Percentiles rank a stretch among this genome's conserved stretches.
Evolutionary conservation across 2,888 invertebrate genomes (phyloP).

Genomic region (Automeris io): DNA sequence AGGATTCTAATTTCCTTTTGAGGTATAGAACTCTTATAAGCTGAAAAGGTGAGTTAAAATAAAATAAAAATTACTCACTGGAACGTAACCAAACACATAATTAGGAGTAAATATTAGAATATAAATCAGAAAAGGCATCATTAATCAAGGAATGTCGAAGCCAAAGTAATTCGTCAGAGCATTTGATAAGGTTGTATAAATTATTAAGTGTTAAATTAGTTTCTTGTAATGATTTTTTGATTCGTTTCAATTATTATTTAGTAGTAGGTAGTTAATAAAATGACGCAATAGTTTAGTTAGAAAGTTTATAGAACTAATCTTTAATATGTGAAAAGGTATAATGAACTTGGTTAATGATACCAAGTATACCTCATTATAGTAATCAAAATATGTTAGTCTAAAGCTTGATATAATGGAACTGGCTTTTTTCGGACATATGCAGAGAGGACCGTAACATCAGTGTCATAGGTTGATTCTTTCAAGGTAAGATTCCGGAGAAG

Average conservation of each 20-base stretch:
- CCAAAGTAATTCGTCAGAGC: neutral
- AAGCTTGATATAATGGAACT: no score
- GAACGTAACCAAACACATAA: neutral
- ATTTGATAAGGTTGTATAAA: neutral
- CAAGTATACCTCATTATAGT: no score
- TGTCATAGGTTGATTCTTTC: no score
- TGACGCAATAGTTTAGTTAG: neutral
- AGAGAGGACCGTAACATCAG: no score
- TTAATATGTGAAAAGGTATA: neutral
- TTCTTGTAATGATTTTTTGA: conserved; percentile 10
- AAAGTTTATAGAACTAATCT: neutral
- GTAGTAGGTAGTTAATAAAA: neutral
- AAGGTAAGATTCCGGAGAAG: no score
- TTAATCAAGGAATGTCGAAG: neutral
- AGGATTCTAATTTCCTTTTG: no score
- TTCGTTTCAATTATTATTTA: conserved; percentile 11
- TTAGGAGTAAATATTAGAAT: neutral
- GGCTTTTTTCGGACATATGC: no score
- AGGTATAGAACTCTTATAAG: no score
- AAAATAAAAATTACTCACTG: neutral
- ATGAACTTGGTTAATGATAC: neutral
- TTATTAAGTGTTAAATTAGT: conserved; percentile 5
- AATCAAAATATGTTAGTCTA: no score
- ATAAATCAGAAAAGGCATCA: neutral
- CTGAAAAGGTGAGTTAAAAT: neutral